Evolutionary conservation across 2,797 vertebrate genomes (phyloP), one percentile per base, ranked within the genome.

Genomic region (Uromys caudimaculatus): DNA sequence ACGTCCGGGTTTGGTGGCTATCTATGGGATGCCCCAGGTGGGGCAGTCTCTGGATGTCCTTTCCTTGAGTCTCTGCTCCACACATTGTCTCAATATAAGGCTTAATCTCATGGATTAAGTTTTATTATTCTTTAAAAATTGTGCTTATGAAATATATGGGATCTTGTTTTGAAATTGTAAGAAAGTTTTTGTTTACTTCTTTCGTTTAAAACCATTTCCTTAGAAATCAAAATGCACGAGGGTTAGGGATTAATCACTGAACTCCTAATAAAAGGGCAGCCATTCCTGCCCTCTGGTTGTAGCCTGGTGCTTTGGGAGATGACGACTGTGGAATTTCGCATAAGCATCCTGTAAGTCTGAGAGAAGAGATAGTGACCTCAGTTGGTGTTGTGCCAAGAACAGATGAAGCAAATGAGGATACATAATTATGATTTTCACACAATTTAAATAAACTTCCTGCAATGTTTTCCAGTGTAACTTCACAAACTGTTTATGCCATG

Each of bases 391-490:
- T 79, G 79, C 38, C 38, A 81, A 69, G 27, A 92, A 93, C 5
- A 90, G 90, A 71, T 8, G 17, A 86, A 89, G 47, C n/a, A 67
- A 90, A 75, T 27, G 52, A 41, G 52, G 23, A 52, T 5, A n/a
- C 13, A 67, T 67, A 78, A 93, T 76, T 77, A 84, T 84, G 16
- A 24, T 92, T 89, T 89, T 84, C 62, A 85, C 71, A 89, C 27
- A 92, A 54, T 84, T 91, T 92, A 83, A 93, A 91, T 56, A 81
- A 85, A 86, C 6, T 58, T 88, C 52, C 21, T 60, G 54, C 91
- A 93, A 73, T 73, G 19, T 94, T 91, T 91, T 91, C 24, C 93
- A 81, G 81, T 64, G 9, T 16, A 94, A 92, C 13, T 78, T 87
- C 29, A 82, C 17, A 94, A 47, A 8, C 79, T 93, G 60, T 88